Evolutionary conservation across 1,140 invertebrate genomes (phyloP), one percentile per base, ranked within the genome.

Genomic region (Asbolus verrucosus): DNA sequence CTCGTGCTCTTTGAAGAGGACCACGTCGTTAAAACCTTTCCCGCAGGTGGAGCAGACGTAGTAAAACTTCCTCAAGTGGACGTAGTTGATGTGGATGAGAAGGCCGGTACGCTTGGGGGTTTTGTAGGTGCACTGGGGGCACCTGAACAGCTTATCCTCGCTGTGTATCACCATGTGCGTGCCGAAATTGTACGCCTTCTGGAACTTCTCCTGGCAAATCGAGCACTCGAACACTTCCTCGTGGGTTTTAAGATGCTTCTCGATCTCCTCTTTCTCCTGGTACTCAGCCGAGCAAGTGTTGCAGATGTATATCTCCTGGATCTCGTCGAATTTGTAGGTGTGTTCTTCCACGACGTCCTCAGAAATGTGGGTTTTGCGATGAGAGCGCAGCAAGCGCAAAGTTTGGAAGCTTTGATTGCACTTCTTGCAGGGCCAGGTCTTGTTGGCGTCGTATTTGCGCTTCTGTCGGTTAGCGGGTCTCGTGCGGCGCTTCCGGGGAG

Each of bases 341-440:
- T 54, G 46, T 27, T 54, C 11, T 41, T 63, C 39, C 9, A n/a
- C 13, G 85, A 85, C 0, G 16, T 63, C 61, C 15, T 63, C 39
- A n/a, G 6, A 1, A 1, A n/a, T 38, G 30, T 74, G 74, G 3
- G 63, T 70, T 36, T 74, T 78, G 9, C 72, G 59, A 31, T 78
- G 76, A 84, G 82, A 73, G 86, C 81, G 54, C 85, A 84, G 73
- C 89, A 91, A 18, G 79, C 80, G 72, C 86, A 87, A 0, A 87
- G 86, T 70, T 87, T 85, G 74, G 11, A 54, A 54, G 5, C 8
- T 24, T 27, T 54, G 19, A 13, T 19, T 4, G 11, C 46, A 54
- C 18, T 54, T 54, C n/a, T 54, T 54, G 14, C 24, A 27, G 8
- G 16, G 9, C 41, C 41, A 46, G 9, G 9, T 19, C n/a, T 46